Conservation (phyloP, 2,113 vertebrate genomes). For the Arenaria interpres region DNA sequence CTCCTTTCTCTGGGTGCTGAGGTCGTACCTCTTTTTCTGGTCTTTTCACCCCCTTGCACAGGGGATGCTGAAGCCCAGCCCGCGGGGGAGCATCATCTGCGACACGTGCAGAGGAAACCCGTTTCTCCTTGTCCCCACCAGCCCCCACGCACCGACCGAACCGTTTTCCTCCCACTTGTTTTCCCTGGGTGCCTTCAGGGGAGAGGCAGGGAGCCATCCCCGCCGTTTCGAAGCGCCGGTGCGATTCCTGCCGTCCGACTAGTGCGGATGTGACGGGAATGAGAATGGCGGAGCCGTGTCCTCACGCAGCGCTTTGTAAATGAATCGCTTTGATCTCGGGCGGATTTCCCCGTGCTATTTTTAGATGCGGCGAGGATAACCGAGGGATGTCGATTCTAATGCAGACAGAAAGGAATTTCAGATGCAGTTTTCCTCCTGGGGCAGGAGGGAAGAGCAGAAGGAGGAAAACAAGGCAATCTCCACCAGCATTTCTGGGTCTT, state of each 20-base stretch:
- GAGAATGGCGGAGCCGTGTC: not conserved
- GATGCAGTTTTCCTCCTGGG: constrained; percentile 30
- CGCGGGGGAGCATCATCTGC: not conserved
- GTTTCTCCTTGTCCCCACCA: not conserved
- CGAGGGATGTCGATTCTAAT: constrained; percentile 19
- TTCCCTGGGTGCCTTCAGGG: not conserved
- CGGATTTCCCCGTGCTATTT: constrained; percentile 61
- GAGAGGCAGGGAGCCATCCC: not conserved
- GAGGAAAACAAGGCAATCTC: not conserved
- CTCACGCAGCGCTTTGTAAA: not conserved
- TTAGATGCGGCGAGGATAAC: constrained; percentile 12
- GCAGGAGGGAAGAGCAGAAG: not conserved
- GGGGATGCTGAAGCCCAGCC: not conserved
- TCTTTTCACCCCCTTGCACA: not conserved
- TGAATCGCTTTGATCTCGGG: constrained; percentile 46
- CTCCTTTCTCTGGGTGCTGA: not conserved
- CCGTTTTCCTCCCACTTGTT: not conserved
- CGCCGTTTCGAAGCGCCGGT: not conserved
- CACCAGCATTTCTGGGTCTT: not conserved
- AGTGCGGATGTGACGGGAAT: constrained; percentile 1
- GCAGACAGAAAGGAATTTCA: constrained; percentile 42
- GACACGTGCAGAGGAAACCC: not conserved
- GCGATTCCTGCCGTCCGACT: not conserved
- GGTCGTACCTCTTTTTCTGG: too few relatives aligned
- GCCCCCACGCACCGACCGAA: fast-evolving